Conservation (phyloP, 2,113 vertebrate genomes). For the Chauna torquata region DNA sequence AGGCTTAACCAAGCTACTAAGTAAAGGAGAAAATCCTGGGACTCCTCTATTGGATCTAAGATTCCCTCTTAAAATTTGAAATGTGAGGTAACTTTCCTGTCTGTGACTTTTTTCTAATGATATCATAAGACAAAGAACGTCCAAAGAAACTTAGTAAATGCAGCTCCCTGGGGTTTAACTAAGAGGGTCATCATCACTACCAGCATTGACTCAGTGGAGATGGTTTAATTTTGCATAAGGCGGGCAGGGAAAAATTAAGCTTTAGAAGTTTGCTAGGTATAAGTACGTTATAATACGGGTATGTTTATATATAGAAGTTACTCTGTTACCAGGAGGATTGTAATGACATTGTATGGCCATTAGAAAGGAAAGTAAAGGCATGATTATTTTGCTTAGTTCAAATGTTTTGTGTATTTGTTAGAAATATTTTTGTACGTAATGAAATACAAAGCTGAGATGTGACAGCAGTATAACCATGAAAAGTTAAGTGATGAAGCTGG, state of each 20-base stretch:
- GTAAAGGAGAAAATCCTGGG: background rate
- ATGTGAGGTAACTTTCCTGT: background rate
- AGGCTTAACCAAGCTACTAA: background rate
- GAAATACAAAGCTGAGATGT: background rate
- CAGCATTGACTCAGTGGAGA: background rate
- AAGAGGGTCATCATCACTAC: background rate
- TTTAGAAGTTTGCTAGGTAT: background rate
- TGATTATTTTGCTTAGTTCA: slow-evolving; percentile 9
- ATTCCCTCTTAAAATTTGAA: background rate
- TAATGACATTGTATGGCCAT: background rate
- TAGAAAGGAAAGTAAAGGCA: background rate
- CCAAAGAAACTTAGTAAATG: background rate
- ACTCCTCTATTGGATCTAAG: background rate
- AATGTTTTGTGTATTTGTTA: background rate
- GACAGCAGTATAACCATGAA: background rate
- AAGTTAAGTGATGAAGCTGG: background rate
- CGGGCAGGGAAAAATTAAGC: slow-evolving; percentile 15
- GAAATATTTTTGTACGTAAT: background rate
- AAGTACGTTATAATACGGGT: background rate
- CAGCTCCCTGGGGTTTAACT: background rate
- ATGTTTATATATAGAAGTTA: background rate
- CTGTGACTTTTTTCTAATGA: background rate
- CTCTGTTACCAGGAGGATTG: background rate
- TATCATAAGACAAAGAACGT: background rate
- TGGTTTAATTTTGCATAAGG: slow-evolving; percentile 9